These are phyloP conservation scores for Sakesphorus luctuosus DNA, from an alignment of 2,113 vertebrate species.

Conservation along the genomic window DNA sequence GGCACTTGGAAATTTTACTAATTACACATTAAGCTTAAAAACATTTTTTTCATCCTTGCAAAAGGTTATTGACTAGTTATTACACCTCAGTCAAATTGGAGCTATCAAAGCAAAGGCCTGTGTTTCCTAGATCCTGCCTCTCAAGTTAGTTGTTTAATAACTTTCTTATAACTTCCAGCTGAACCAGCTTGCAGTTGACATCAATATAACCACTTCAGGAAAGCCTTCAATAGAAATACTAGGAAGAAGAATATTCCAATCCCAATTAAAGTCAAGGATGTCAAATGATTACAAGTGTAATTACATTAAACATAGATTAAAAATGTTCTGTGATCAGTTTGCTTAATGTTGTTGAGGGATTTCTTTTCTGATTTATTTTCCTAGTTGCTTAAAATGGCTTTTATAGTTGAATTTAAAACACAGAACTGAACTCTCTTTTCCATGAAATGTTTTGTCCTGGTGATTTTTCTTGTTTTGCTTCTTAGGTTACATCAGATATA, in stretches of 20 bases:
- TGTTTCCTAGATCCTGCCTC: not conserved
- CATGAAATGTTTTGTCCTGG: not conserved
- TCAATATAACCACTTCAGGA: not conserved
- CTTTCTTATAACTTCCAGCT: not conserved
- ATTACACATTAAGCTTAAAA: not conserved
- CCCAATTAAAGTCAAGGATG: not conserved
- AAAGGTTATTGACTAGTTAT: not conserved
- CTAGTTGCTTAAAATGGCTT: not conserved
- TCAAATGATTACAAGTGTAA: not conserved
- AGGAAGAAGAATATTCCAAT: not conserved
- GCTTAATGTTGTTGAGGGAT: accelerated
- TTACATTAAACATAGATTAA: not conserved
- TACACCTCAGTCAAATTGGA: not conserved
- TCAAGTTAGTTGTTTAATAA: not conserved
- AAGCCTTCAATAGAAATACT: not conserved
- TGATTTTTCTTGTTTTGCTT: not conserved
- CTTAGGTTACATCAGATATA: not conserved
- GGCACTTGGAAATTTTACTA: not conserved
- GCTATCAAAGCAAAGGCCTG: not conserved
- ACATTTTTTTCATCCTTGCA: not conserved
- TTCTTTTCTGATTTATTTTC: not conserved
- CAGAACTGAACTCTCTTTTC: not conserved
- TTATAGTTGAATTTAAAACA: not conserved
- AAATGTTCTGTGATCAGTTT: not conserved
- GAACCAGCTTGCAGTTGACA: not conserved